These are phyloP conservation scores for Epistrophe eligans DNA, from an alignment of 2,888 invertebrate species.

Conservation along the genomic window DNA sequence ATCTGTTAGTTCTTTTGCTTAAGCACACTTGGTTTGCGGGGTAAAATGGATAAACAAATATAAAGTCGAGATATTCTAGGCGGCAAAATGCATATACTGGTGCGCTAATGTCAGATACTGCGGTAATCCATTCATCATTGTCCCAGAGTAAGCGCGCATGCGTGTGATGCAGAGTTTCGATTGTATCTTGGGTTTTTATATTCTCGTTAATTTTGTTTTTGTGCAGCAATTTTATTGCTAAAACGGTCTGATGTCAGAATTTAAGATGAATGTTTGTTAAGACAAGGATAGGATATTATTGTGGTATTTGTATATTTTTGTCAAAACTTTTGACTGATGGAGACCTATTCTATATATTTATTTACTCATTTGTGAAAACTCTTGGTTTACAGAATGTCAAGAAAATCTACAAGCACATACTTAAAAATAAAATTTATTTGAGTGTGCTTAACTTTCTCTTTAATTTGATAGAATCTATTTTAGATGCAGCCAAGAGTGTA, in stretches of 20 bases:
- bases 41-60: not conserved
- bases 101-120: constrained; percentile 59
- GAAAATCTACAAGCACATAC: constrained; percentile 18
- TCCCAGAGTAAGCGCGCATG: constrained; percentile 60
- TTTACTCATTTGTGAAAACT: not conserved
- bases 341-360: constrained; percentile 14
- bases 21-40: not conserved
- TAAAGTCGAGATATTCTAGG: constrained; percentile 50
- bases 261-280: constrained; percentile 54
- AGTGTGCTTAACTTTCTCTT: too few relatives aligned
- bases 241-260: constrained; percentile 63
- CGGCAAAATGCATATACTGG: constrained; percentile 54
- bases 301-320: constrained; percentile 20
- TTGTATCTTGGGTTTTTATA: constrained; percentile 13
- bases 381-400: constrained; percentile 39
- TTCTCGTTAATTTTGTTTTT: constrained; percentile 7
- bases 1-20: not conserved
- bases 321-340: constrained; percentile 36
- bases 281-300: constrained; percentile 27
- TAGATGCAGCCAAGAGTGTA: too few relatives aligned
- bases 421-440: too few relatives aligned
- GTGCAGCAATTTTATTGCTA: constrained; percentile 34
- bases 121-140: constrained; percentile 70
- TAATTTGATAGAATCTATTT: too few relatives aligned
- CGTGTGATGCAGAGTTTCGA: constrained; percentile 64